phyloP scores from a whole-genome alignment of 2,888 invertebrate genomes.

The Drosophila algonquin region DNA sequence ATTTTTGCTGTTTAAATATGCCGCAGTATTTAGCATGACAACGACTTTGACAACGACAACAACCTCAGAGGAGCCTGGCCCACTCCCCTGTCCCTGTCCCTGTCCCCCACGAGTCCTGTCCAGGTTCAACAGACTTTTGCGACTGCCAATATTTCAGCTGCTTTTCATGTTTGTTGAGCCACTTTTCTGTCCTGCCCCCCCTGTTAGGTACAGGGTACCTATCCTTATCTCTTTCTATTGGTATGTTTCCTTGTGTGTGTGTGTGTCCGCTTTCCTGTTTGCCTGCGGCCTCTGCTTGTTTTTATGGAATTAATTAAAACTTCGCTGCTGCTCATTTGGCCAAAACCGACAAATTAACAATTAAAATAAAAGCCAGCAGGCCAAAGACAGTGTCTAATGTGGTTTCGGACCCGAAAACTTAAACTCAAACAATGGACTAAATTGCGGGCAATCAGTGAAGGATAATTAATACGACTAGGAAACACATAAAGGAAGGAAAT shows the following conservation, averaged over 20 bases:
- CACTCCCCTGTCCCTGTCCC: background rate
- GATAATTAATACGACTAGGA: constrained; percentile 1
- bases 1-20: constrained; percentile 65
- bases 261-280: constrained; percentile 48
- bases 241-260: constrained; percentile 30
- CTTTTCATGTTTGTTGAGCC: constrained; percentile 49
- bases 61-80: constrained; percentile 37
- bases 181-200: constrained; percentile 4
- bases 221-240: constrained; percentile 41
- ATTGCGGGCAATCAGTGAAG: constrained; percentile 32
- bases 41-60: constrained; percentile 57
- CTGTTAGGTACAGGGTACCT: no score
- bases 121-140: constrained; percentile 66
- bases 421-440: constrained; percentile 39
- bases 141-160: constrained; percentile 72
- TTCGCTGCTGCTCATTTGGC: constrained; percentile 60
- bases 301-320: constrained; percentile 77
- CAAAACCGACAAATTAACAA: constrained; percentile 33
- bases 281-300: constrained; percentile 69
- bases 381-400: constrained; percentile 44
- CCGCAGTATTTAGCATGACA: constrained; percentile 76
- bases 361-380: constrained; percentile 29
- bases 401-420: constrained; percentile 36
- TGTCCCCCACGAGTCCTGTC: constrained; percentile 16
- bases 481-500: background rate